A percentile compares a stretch with the other conserved stretches of the same genome.
Evolutionary conservation across 1,140 invertebrate genomes (phyloP).

Genomic region (Apis cerana): DNA sequence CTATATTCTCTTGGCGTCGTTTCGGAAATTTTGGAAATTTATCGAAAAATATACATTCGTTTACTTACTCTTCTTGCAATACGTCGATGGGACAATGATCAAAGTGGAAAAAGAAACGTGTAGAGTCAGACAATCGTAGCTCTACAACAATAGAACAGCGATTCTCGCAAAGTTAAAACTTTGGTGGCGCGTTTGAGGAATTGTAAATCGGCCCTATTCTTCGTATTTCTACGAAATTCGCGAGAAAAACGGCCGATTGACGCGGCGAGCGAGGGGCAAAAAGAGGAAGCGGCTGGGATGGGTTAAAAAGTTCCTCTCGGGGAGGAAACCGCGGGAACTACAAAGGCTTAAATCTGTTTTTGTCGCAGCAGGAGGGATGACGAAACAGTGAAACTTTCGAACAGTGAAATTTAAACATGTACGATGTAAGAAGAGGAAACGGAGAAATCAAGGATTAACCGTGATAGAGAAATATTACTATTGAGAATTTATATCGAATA

Average conservation of each 20-base stretch:
- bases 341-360: slow-evolving; percentile 54
- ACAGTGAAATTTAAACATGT: slow-evolving; percentile 34
- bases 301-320: slow-evolving; percentile 9
- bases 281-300: background rate
- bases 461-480: too few species aligned
- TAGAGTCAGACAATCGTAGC: background rate
- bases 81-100: too few species aligned
- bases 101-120: background rate
- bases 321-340: slow-evolving; percentile 24
- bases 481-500: too few species aligned
- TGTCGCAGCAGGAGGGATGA: slow-evolving; percentile 22
- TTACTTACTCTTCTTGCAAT: background rate
- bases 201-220: slow-evolving; percentile 28
- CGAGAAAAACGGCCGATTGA: background rate
- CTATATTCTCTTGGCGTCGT: too few species aligned
- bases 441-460: background rate
- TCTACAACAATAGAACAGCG: background rate
- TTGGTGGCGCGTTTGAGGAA: background rate
- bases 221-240: background rate
- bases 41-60: too few species aligned
- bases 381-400: slow-evolving; percentile 42
- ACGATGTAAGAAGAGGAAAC: background rate
- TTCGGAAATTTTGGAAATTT: too few species aligned
- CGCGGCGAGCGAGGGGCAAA: background rate
- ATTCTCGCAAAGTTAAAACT: slow-evolving; percentile 14